Percentiles rank a stretch among this genome's conserved stretches.
Evolutionary conservation across 2,113 vertebrate species (phyloP).

Genomic region (Hypocryptadius cinnamomeus): DNA sequence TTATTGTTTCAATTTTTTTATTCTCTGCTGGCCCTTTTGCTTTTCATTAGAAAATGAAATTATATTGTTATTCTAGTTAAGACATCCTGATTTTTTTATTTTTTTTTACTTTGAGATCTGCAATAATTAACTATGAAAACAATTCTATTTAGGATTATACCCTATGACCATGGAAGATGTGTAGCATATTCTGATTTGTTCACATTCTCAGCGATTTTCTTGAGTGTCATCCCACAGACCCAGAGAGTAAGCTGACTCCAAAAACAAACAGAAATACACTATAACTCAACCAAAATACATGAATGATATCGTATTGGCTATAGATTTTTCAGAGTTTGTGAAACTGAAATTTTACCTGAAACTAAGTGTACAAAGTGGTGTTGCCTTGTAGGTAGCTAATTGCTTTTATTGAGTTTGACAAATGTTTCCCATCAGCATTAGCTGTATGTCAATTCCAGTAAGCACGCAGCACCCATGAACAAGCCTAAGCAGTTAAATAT

Average conservation of each 20-base stretch:
- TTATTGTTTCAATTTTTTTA: neutral
- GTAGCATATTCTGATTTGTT: neutral
- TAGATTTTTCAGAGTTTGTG: neutral
- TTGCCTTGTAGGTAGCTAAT: neutral
- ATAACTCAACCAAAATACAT: neutral
- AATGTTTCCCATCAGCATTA: neutral
- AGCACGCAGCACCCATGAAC: neutral
- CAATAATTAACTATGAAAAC: neutral
- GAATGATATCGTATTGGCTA: neutral
- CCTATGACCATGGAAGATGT: neutral
- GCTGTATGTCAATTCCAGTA: neutral
- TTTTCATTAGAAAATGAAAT: neutral
- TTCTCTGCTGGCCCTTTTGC: neutral
- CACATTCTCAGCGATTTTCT: neutral
- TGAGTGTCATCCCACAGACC: neutral
- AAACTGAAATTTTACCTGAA: conserved; percentile 19
- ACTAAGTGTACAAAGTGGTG: neutral
- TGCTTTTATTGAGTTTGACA: neutral
- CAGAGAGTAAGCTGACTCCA: fast-evolving
- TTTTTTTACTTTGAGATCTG: neutral
- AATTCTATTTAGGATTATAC: neutral
- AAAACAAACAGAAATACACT: neutral
- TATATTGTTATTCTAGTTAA: neutral
- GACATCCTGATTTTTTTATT: neutral
- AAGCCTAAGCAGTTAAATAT: neutral